Evolutionary conservation across 1,140 invertebrate genomes (phyloP).

Genomic region (Diabrotica virgifera): DNA sequence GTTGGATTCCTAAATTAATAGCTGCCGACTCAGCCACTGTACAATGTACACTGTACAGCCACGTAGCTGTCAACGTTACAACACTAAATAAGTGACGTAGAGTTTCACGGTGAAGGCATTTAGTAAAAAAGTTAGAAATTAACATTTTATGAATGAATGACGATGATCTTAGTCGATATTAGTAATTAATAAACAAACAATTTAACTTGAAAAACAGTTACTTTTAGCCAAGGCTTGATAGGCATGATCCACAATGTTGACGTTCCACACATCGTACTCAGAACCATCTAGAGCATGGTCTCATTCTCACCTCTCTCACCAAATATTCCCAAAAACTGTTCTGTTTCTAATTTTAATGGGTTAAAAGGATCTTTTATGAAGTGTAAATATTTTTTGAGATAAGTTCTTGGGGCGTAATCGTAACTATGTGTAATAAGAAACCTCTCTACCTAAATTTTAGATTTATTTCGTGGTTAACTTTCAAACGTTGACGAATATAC

Average conservation of each 20-base stretch:
- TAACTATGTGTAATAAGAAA: constrained; percentile 36
- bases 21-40: constrained; percentile 48
- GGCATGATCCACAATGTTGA: constrained; percentile 46
- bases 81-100: not conserved
- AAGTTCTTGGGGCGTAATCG: constrained; percentile 10
- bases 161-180: constrained; percentile 1
- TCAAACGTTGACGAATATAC: no score
- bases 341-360: constrained; percentile 33
- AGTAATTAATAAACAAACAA: no score
- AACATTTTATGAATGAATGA: not conserved
- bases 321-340: not conserved
- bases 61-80: no score
- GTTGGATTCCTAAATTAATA: constrained; percentile 37
- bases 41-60: constrained; percentile 19
- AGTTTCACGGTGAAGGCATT: not conserved
- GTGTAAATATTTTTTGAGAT: not conserved
- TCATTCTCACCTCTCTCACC: not conserved
- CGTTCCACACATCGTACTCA: constrained; percentile 33
- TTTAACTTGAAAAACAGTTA: no score
- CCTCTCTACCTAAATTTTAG: constrained; percentile 41
- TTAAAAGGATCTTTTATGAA: constrained; percentile 27
- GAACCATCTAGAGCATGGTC: constrained; percentile 24
- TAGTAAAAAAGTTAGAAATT: constrained; percentile 6
- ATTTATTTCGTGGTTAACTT: no score
- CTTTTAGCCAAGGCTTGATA: constrained; percentile 43